Conservation (phyloP, 2,888 invertebrate species). For the Archips crataeganus region DNA sequence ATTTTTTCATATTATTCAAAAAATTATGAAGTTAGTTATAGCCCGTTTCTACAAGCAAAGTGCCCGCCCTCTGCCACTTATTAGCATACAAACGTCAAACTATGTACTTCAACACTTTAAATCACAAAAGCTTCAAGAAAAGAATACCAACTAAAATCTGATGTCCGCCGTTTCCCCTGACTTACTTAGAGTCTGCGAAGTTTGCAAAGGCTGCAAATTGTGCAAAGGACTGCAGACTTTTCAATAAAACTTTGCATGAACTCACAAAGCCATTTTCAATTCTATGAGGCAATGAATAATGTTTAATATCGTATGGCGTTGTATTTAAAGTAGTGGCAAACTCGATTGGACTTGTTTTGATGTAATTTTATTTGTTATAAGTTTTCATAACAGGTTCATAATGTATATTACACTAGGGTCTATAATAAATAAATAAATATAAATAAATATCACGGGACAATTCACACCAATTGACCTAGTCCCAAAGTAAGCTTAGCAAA, state of each 20-base stretch:
- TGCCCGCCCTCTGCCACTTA: neutral
- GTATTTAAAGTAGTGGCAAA: neutral
- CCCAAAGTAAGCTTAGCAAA: too few relatives aligned
- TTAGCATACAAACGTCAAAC: neutral
- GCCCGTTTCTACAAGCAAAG: too few relatives aligned
- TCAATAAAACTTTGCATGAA: conserved; percentile 34
- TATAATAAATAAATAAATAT: too few relatives aligned
- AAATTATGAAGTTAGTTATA: too few relatives aligned
- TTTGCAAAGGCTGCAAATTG: conserved; percentile 23
- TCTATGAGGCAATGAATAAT: conserved; percentile 32
- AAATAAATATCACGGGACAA: too few relatives aligned
- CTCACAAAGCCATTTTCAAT: conserved; percentile 8
- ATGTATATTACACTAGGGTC: neutral
- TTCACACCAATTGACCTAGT: too few relatives aligned
- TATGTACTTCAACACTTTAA: neutral
- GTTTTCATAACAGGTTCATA: neutral
- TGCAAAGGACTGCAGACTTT: conserved; percentile 19
- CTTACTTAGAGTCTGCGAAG: conserved; percentile 2
- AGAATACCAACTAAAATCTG: neutral
- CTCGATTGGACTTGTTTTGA: neutral
- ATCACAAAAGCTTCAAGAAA: neutral
- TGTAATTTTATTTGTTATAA: neutral
- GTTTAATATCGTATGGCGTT: conserved; percentile 25
- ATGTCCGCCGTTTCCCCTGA: conserved; percentile 12
- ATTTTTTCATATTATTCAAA: too few relatives aligned